Base-by-base conservation (phyloP, 2,888 invertebrate species). In the Imbricaverruca yamaguchii region DNA sequence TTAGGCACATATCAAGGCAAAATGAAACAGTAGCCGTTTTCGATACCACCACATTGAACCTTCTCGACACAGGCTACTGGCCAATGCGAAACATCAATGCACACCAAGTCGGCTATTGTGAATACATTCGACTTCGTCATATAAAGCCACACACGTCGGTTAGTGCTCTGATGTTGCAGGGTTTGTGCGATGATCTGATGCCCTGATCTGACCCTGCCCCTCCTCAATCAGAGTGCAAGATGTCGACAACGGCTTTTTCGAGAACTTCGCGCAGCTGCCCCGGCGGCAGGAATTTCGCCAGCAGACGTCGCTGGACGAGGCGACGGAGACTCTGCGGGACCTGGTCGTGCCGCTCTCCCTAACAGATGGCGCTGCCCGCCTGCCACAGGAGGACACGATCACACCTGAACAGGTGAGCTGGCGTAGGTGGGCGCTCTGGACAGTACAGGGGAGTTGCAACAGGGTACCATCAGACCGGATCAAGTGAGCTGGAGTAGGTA, bases 241-340 rank as follows among this genome's bases (percentile, higher is more conserved):
- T 78, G 78, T 78, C 9, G 78, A 78, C 78, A 78, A 78, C 78
- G 78, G 78, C 56, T 78, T 78, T 15, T 78, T 78, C 57, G 78
- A 78, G 78, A 78, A 23, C 57, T 78, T 78, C 23, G 57, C 78
- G 12, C 56, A 57, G 23, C 57, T 78, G 78, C 56, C 78, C 7
- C 78, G 23, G 12, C 78, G 78, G 1, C 78, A 78, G 78, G n/a
- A 57, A 12, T 25, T 23, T 6, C 78, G 23, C 23, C 56, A 57
- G 56, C 78, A 57, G 25, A 78, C 23, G 0, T 78, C 78, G 7
- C 78, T 18, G 7, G 78, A 74, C 18, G 53, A 74, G 53, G 74
- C 74, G 15, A 53, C 53, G 74, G 74, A 74, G 53, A 53, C 74
- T 9, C 53, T 74, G 18, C 74, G 74, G 53, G 74, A 74, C 74